phyloP scores from a whole-genome alignment of 2,113 vertebrate species.

The Nansenia antarctica region DNA sequence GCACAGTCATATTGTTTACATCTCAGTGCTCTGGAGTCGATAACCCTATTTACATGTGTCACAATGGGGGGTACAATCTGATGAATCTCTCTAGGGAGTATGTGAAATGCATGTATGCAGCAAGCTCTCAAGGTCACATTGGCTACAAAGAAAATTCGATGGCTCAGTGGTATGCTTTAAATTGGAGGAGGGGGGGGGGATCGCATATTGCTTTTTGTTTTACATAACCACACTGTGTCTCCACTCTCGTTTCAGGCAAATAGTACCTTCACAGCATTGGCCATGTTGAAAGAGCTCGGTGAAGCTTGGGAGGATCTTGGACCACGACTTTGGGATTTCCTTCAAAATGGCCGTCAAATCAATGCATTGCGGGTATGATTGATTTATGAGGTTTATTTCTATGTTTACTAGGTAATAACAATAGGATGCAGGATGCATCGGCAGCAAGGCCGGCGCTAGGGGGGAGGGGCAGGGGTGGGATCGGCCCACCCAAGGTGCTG shows the following conservation, averaged over 20 bases:
- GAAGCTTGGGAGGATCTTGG: conserved; percentile 86
- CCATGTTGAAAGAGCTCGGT: conserved; percentile 81
- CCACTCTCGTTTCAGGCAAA: conserved; percentile 82
- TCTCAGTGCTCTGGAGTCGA: conserved; percentile 58
- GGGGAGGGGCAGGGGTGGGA: no score
- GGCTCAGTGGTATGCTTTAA: conserved; percentile 12
- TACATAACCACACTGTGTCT: conserved; percentile 13
- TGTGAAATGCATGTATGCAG: conserved; percentile 28
- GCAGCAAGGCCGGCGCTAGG: no score
- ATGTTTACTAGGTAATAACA: no score
- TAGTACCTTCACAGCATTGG: conserved; percentile 87
- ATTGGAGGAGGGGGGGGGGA: conserved; percentile 6
- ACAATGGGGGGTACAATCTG: conserved; percentile 16
- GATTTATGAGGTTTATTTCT: no score
- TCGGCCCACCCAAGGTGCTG: no score
- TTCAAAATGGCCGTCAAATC: conserved; percentile 86
- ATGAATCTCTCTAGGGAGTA: conserved; percentile 48
- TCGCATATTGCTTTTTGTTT: neutral
- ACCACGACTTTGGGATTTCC: conserved; percentile 83
- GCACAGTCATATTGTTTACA: conserved; percentile 54
- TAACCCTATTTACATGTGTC: conserved; percentile 59
- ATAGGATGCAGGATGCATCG: no score
- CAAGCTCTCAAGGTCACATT: conserved; percentile 37
- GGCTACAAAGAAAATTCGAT: conserved; percentile 8
- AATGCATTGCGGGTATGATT: conserved; percentile 86